A percentile compares a stretch with the other conserved stretches of the same genome.
phyloP scores from a whole-genome alignment of 2,113 vertebrate genomes.

The Clarias magur region DNA sequence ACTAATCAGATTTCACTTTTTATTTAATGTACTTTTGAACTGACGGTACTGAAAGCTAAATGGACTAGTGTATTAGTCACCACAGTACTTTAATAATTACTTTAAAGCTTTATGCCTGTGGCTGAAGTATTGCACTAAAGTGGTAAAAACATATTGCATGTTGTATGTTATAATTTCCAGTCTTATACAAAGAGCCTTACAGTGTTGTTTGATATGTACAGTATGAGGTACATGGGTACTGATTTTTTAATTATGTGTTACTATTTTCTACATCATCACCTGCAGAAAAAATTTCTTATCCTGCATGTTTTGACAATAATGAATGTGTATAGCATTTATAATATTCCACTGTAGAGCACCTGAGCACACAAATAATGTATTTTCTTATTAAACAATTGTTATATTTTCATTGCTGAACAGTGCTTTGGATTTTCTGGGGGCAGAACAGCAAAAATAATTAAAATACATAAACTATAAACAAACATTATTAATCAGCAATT shows the following conservation, averaged over 20 bases:
- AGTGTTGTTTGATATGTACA: constrained; percentile 23
- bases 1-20: background rate
- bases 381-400: constrained; percentile 44
- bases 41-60: background rate
- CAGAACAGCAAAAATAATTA: background rate
- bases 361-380: constrained; percentile 34
- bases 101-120: background rate
- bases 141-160: background rate
- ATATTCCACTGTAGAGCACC: constrained; percentile 31
- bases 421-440: background rate
- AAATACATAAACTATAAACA: background rate
- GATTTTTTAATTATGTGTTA: background rate
- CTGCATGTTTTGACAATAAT: constrained; percentile 35
- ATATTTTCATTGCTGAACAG: constrained; percentile 25
- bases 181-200: constrained; percentile 3
- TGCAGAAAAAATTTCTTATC: constrained; percentile 5
- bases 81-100: background rate
- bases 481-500: background rate
- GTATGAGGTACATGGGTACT: background rate
- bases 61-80: background rate
- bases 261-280: constrained; percentile 7
- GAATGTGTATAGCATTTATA: background rate
- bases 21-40: background rate
- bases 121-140: constrained; percentile 10
- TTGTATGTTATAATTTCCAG: background rate